Evolutionary conservation across 2,797 vertebrate species (phyloP).

Genomic region (Acanthurus tractus): DNA sequence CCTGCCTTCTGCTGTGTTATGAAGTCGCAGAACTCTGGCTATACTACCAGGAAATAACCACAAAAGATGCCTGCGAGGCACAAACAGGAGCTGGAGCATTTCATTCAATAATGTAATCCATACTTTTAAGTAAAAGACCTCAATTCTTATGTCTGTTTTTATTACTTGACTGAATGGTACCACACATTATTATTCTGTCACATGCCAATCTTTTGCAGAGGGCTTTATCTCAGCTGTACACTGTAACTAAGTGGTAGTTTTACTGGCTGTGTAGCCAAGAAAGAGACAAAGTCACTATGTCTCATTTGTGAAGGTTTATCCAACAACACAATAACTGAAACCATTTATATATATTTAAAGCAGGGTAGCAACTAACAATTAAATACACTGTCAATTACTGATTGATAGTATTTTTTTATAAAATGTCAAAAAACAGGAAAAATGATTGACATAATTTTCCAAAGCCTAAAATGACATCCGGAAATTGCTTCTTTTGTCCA

Average conservation of each 20-base stretch:
- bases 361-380: too few relatives aligned
- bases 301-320: constrained; percentile 10
- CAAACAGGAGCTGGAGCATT: constrained; percentile 85
- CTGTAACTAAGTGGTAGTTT: constrained; percentile 58
- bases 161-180: constrained; percentile 77
- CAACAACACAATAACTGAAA: neutral
- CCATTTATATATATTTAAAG: constrained; percentile 14
- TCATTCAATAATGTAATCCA: constrained; percentile 88
- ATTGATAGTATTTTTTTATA: too few relatives aligned
- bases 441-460: too few relatives aligned
- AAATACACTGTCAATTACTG: too few relatives aligned
- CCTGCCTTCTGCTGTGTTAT: constrained; percentile 70
- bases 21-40: constrained; percentile 66
- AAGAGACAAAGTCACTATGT: constrained; percentile 52
- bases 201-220: constrained; percentile 73
- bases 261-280: constrained; percentile 43
- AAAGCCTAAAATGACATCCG: too few relatives aligned
- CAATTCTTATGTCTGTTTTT: constrained; percentile 82
- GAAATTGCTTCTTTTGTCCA: too few relatives aligned
- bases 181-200: constrained; percentile 71
- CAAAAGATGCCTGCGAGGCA: constrained; percentile 85
- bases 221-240: constrained; percentile 56
- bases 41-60: constrained; percentile 82
- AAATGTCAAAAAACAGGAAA: too few relatives aligned
- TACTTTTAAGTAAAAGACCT: constrained; percentile 86